phyloP scores from a whole-genome alignment of 2,113 vertebrate genomes.

The Choloepus hoffmanni region DNA sequence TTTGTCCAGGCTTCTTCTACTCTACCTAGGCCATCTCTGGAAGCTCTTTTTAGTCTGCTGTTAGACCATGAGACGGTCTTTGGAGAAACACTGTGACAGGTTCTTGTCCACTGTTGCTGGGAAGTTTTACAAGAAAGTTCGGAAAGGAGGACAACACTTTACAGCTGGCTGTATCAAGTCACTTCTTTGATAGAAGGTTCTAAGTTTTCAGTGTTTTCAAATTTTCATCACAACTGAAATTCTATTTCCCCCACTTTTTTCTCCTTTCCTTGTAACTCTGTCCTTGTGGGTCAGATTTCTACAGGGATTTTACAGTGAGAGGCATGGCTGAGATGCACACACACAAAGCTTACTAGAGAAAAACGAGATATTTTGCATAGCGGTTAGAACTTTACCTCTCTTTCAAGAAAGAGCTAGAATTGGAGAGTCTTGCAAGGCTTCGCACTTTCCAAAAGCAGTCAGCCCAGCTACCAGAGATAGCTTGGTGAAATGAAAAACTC shows the following conservation, averaged over 20 bases:
- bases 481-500: background rate
- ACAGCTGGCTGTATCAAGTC: background rate
- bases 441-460: background rate
- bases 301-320: background rate
- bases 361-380: background rate
- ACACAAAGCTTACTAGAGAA: background rate
- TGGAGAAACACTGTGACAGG: background rate
- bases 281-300: background rate
- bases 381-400: background rate
- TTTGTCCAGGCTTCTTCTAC: background rate
- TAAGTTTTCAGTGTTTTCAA: background rate
- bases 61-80: background rate
- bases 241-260: background rate
- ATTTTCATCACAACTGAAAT: background rate
- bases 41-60: background rate
- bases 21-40: constrained; percentile 2
- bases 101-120: background rate
- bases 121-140: background rate
- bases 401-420: background rate
- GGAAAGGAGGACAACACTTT: background rate
- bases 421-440: background rate
- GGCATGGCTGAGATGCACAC: no score
- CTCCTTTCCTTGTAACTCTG: background rate
- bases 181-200: background rate
- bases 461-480: background rate